Evolutionary conservation across 1,140 invertebrate genomes (phyloP).

Genomic region (Dendroctonus valens): DNA sequence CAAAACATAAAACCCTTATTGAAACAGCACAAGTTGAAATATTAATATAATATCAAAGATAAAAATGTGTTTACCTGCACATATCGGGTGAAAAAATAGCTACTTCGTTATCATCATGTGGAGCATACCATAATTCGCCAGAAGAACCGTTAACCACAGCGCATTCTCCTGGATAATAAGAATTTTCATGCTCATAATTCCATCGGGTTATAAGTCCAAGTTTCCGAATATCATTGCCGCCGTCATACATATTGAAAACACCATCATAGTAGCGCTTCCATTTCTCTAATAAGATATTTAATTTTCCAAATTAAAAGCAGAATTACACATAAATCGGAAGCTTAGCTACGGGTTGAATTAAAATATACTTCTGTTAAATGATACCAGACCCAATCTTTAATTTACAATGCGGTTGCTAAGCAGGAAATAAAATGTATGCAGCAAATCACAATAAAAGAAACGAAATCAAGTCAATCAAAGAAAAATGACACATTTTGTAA

Average conservation of each 20-base stretch:
- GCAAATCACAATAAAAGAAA: no score
- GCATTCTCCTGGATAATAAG: slow-evolving; percentile 61
- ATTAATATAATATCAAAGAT: no score
- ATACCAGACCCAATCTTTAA: no score
- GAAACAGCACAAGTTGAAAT: no score
- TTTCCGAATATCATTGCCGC: slow-evolving; percentile 59
- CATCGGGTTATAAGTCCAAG: slow-evolving; percentile 67
- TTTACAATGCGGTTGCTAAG: not conserved
- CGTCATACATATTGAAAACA: slow-evolving; percentile 71
- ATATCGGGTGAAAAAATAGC: slow-evolving; percentile 69
- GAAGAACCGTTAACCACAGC: slow-evolving; percentile 65
- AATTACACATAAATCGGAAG: no score
- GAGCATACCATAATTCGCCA: slow-evolving; percentile 76
- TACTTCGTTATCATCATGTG: slow-evolving; percentile 56
- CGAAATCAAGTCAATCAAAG: no score
- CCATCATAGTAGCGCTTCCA: slow-evolving; percentile 70
- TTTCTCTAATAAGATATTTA: slow-evolving; percentile 59
- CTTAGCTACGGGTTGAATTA: no score
- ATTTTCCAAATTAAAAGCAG: no score
- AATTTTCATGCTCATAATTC: slow-evolving; percentile 60
- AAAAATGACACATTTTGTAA: not conserved
- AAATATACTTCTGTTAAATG: no score
- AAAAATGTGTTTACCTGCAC: slow-evolving; percentile 55
- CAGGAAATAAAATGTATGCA: no score
- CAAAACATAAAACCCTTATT: no score